A percentile compares a stretch with the other conserved stretches of the same genome.
These are phyloP conservation scores for Globicephala melas DNA, from an alignment of 2,113 vertebrate genomes.

Conservation along the genomic window DNA sequence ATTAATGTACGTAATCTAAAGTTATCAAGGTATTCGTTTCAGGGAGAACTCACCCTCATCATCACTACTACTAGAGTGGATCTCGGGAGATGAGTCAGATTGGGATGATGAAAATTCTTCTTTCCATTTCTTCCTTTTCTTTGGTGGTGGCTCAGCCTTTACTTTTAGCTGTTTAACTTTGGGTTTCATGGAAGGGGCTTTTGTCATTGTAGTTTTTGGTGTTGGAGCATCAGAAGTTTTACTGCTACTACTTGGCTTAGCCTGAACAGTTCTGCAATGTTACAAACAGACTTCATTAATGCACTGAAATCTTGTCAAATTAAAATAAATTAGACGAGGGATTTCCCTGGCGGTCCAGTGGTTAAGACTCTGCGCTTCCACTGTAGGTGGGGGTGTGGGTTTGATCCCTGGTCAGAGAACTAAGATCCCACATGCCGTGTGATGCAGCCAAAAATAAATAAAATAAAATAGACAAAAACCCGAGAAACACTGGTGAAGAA, in stretches of 20 bases:
- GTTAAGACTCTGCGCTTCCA: not conserved
- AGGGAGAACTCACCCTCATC: conserved; percentile 86
- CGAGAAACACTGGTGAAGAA: not conserved
- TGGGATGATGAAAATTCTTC: conserved; percentile 91
- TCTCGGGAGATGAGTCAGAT: conserved; percentile 91
- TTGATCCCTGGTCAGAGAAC: not conserved
- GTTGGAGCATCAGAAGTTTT: conserved; percentile 81
- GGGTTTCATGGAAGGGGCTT: conserved; percentile 85
- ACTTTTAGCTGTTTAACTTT: conserved; percentile 92
- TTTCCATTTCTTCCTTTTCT: conserved; percentile 98
- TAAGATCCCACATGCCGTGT: not conserved
- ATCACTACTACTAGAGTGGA: conserved; percentile 82
- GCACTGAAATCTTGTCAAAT: conserved; percentile 12
- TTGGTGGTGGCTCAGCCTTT: conserved; percentile 96
- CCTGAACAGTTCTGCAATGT: conserved; percentile 81
- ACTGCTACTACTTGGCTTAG: conserved; percentile 79
- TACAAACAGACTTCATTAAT: conserved; percentile 53
- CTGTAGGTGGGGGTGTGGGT: not conserved
- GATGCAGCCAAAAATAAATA: too few species aligned
- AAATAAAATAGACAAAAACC: not conserved
- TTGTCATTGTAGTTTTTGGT: conserved; percentile 85
- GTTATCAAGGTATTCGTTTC: not conserved
- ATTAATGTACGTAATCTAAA: not conserved
- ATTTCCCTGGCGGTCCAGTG: not conserved
- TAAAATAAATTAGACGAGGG: not conserved